Evolutionary conservation across 1,140 invertebrate genomes (phyloP), one percentile per base, ranked within the genome.

Genomic region (Latrodectus geometricus): DNA sequence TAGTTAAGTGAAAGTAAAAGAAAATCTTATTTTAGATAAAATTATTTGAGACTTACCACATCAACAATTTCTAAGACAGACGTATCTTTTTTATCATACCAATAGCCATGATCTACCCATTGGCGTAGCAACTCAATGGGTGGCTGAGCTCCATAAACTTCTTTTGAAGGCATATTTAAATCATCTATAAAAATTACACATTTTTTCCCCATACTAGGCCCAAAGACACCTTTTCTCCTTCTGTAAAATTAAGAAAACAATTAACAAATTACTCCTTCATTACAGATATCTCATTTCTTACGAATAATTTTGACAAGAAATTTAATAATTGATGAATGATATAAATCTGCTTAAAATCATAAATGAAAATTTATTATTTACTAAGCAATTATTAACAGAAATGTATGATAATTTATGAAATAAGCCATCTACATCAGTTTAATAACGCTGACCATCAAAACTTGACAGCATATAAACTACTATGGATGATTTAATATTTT

Each of bases 21-120:
- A 61, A 12, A 20, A 70, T n/a, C 9, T 70, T 70, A 70, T 20
- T 17, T 21, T 21, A 2, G 12, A 54, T 7, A 14, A 54, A 56
- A 52, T 52, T 35, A 35, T 14, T 35, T 3, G 5, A 35, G 23
- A 92, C 93, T 92, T 92, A 97, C 95, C 90, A 98, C 94, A 91
- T 99, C 98, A 17, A 97, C 94, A 14, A 99, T 92, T 90, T 97
- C 95, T 72, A 98, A 93, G 81, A 94, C 94, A 5, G 95, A 94
- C 1, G 95, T 96, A 88, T 97, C 96, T 90, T 95, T 95, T 9
- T 95, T 92, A 91, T 98, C 97, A 90, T 97, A 97, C 96, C 97
- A 97, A 91, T 97, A 95, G 21, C 95, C 95, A 91, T 98, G 97
- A 92, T 99, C 97, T 65, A 98, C 92, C 96, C 96, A 98, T 90